Conservation (phyloP, 2,888 invertebrate species). For the Lasioglossum marginatum region DNA sequence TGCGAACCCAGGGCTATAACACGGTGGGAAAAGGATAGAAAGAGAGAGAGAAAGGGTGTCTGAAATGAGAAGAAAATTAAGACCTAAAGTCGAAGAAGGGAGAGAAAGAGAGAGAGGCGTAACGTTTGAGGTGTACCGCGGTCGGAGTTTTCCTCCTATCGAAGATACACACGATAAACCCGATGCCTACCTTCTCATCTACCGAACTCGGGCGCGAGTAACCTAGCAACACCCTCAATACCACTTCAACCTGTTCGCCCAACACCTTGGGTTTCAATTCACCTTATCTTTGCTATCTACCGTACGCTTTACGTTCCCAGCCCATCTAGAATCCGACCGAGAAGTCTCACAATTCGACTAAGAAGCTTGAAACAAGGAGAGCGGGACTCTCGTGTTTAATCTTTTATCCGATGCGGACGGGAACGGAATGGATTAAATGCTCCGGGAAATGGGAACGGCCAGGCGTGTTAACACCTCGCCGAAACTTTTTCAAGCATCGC, state of each 20-base stretch:
- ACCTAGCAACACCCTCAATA: conserved; percentile 82
- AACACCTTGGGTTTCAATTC: conserved; percentile 80
- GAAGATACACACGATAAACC: conserved; percentile 62
- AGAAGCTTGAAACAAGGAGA: conserved; percentile 35
- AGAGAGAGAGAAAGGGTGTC: conserved; percentile 4
- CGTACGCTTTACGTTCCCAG: conserved; percentile 57
- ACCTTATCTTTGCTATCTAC: conserved; percentile 80
- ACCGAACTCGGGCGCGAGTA: conserved; percentile 76
- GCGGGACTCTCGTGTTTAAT: not conserved
- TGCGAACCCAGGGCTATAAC: not conserved
- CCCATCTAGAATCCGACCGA: conserved; percentile 45
- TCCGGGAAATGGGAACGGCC: not conserved
- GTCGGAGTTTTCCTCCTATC: conserved; percentile 55
- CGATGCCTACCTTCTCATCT: conserved; percentile 65
- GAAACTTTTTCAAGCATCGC: not conserved
- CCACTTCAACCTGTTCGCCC: conserved; percentile 75
- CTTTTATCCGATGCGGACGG: not conserved
- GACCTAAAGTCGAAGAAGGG: conserved; percentile 52
- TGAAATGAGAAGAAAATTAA: conserved; percentile 61
- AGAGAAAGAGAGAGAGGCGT: not conserved
- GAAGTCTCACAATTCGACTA: conserved; percentile 29
- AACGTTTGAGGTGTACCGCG: conserved; percentile 60
- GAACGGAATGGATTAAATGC: not conserved
- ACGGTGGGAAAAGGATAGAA: not conserved
- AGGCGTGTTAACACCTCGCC: not conserved